Base-by-base conservation (phyloP, 2,888 invertebrate species). In the Hydrotaea diabolus region DNA sequence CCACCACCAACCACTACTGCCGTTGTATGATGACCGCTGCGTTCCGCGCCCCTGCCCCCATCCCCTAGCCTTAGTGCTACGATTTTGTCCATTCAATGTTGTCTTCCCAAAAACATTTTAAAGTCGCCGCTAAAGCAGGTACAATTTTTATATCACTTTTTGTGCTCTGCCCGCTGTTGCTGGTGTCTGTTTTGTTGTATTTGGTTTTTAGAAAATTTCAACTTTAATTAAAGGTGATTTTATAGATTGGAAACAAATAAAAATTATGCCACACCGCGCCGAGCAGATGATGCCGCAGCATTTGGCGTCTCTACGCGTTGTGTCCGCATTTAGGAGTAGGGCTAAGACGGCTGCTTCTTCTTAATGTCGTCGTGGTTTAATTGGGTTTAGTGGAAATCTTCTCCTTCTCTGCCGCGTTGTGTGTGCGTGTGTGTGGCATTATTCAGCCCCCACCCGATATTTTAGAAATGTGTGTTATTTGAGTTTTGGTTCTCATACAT, bases 51-150 rank as follows among this genome's bases (percentile, higher is more conserved):
- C 62, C 62, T 23, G 26, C 8, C 8, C 36, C 59, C 26, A 11
- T 62, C 21, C 21, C 64, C 2, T 7, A 31, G 31, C 21, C n/a
- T 49, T 21, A 15, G 19, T 31, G 13, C 43, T 21, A 21, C 11
- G 2, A 8, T 31, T 8, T 46, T 77, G 57, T 49, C 19, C 36
- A 57, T 36, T 21, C 9, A 62, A n/a, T 62, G 23, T 26, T 66
- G 43, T 19, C 36, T 69, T 46, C 43, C 19, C 59, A 59, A 59
- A 71, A 71, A 59, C 69, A 23, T 74, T 73, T 83, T 77, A 66
- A 73, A 83, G 73, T 77, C 71, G 79, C 82, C 85, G 82, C 81
- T 81, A 78, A 84, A 75, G 84, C 84, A 84, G 86, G 82, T 84
- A 85, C 72, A 85, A 79, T 85, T 82, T 84, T 79, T 77, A 59